Evolutionary conservation across 2,113 vertebrate genomes (phyloP).

Genomic region (Lota lota): DNA sequence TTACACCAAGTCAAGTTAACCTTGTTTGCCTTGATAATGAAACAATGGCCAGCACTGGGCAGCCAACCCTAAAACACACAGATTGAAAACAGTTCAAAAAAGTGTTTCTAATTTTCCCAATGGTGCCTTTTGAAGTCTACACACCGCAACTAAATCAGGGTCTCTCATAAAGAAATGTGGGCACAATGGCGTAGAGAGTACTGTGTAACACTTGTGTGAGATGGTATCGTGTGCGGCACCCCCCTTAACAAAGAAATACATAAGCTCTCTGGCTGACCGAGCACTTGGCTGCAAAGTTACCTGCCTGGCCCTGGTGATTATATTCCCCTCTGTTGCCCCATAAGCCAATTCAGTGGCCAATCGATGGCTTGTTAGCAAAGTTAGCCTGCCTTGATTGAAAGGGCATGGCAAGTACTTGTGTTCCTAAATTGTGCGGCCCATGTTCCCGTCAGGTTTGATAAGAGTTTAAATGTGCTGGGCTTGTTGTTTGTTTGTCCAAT

Average conservation of each 20-base stretch:
- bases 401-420: conserved; percentile 23
- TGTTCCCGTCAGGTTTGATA: conserved; percentile 46
- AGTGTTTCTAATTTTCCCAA: background rate
- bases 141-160: too few species aligned
- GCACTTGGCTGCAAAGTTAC: background rate
- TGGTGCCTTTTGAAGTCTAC: too few species aligned
- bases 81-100: background rate
- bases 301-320: conserved; percentile 8
- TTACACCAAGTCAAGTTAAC: background rate
- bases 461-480: conserved; percentile 37
- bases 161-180: too few species aligned
- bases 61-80: too few species aligned
- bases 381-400: conserved; percentile 49
- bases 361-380: conserved; percentile 35
- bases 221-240: too few species aligned
- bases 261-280: background rate
- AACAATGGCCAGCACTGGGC: background rate
- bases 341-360: conserved; percentile 26
- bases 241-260: background rate
- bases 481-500: conserved; percentile 3
- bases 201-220: too few species aligned
- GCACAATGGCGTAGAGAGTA: too few species aligned
- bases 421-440: conserved; percentile 33
- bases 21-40: conserved; percentile 2
- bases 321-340: background rate